These are phyloP conservation scores for Embiotoca jacksoni DNA, from an alignment of 2,113 vertebrate genomes.

Conservation along the genomic window DNA sequence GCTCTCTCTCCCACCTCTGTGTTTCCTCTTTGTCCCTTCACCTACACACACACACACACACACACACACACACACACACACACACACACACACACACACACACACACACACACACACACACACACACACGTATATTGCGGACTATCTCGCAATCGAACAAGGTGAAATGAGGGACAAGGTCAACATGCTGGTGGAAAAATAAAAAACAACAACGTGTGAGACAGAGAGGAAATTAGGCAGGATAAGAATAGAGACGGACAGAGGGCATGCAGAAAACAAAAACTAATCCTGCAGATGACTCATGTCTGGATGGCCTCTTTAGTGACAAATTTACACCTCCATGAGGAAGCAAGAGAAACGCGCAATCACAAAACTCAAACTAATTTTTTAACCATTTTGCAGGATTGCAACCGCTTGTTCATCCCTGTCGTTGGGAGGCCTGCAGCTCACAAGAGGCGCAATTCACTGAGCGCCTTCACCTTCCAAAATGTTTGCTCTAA, in stretches of 20 bases:
- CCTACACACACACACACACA: conserved; percentile 5
- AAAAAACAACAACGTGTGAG: conserved; percentile 39
- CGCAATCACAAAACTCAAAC: conserved; percentile 11
- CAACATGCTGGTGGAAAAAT: conserved; percentile 51
- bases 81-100: conserved; percentile 58
- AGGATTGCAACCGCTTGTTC: conserved; percentile 8
- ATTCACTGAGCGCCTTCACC: conserved; percentile 36
- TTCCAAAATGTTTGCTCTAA: conserved; percentile 34
- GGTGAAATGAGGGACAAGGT: conserved; percentile 81
- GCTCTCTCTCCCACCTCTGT: conserved; percentile 29
- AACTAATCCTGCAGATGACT: conserved; percentile 70
- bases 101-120: conserved; percentile 57
- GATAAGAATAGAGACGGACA: conserved; percentile 69
- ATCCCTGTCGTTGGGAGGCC: conserved; percentile 12
- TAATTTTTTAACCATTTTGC: conserved; percentile 11
- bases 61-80: conserved; percentile 41
- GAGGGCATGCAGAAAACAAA: conserved; percentile 64
- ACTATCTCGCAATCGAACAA: conserved; percentile 63
- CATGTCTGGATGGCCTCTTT: conserved; percentile 60
- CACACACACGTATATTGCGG: conserved; percentile 42
- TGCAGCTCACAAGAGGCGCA: conserved; percentile 28
- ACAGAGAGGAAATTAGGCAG: conserved; percentile 71
- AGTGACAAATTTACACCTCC: conserved; percentile 62
- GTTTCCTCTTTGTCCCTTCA: conserved; percentile 52
- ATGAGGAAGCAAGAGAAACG: neutral